Evolutionary conservation across 1,140 invertebrate genomes (phyloP).

Genomic region (Anadara kagoshimensis): DNA sequence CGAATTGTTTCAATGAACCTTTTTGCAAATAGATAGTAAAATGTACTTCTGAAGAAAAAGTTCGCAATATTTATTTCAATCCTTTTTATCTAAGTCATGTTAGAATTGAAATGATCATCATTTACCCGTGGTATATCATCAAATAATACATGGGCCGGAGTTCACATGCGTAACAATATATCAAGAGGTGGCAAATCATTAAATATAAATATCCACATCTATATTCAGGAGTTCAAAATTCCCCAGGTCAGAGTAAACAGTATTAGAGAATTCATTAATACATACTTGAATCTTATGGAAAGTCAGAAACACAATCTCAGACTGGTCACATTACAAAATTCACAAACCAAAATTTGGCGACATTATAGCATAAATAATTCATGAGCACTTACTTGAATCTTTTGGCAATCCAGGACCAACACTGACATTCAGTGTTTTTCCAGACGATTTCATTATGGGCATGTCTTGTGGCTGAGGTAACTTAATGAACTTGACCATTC

Average conservation of each 20-base stretch:
- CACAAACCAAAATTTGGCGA: neutral
- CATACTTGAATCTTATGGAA: neutral
- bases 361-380: neutral
- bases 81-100: no score
- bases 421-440: constrained; percentile 79
- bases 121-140: no score
- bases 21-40: no score
- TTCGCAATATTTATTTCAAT: no score
- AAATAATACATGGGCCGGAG: no score
- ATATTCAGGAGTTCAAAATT: neutral
- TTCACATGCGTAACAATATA: no score
- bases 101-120: no score
- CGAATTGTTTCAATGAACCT: no score
- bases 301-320: neutral
- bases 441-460: constrained; percentile 76
- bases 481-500: constrained; percentile 76
- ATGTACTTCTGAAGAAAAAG: no score
- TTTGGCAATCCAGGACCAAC: constrained; percentile 80
- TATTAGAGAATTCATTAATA: neutral
- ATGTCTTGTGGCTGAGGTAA: constrained; percentile 71
- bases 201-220: neutral
- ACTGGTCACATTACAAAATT: neutral
- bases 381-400: constrained; percentile 77
- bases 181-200: no score
- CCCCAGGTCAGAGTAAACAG: neutral